Percentiles rank a stretch among this genome's conserved stretches.
Evolutionary conservation across 2,888 invertebrate species (phyloP).

Genomic region (Cosmopolites sordidus): DNA sequence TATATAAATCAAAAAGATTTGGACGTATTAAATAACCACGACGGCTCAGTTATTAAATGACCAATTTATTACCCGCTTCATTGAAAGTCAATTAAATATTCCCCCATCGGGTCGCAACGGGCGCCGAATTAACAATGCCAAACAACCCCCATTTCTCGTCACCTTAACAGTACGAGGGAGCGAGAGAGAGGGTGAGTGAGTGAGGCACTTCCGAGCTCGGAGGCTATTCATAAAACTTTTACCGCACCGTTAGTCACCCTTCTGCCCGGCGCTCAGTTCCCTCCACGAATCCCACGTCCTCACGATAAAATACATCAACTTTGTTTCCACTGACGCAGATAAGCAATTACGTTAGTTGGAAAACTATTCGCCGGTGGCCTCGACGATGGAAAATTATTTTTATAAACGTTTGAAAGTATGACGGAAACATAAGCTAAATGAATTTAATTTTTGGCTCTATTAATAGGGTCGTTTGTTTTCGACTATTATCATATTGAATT

Average conservation of each 20-base stretch:
- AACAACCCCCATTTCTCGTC: constrained; percentile 11
- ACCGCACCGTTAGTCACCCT: constrained; percentile 24
- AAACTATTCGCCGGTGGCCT: background rate
- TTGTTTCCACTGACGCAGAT: constrained; percentile 11
- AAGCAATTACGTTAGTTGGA: constrained; percentile 1
- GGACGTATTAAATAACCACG: background rate
- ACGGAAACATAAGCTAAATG: too few species aligned
- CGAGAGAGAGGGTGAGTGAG: too few species aligned
- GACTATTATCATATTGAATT: too few species aligned
- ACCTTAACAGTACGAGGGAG: constrained; percentile 14
- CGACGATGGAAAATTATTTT: too few species aligned
- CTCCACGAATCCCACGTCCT: background rate
- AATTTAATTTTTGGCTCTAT: too few species aligned
- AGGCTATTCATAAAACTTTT: constrained; percentile 21
- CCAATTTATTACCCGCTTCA: constrained; percentile 7
- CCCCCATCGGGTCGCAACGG: constrained; percentile 6
- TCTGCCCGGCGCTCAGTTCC: constrained; percentile 5
- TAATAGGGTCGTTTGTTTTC: too few species aligned
- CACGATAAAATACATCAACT: constrained; percentile 18
- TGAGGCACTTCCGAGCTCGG: too few species aligned
- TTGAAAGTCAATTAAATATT: constrained; percentile 14
- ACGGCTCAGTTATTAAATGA: constrained; percentile 3
- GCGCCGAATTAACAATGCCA: constrained; percentile 2
- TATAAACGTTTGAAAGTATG: too few species aligned
- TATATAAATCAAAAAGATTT: too few species aligned